Evolutionary conservation across 30 jellyfish, hydroid and myxozoan genomes (phyloP).

Genomic region (Pelagia noctiluca): DNA sequence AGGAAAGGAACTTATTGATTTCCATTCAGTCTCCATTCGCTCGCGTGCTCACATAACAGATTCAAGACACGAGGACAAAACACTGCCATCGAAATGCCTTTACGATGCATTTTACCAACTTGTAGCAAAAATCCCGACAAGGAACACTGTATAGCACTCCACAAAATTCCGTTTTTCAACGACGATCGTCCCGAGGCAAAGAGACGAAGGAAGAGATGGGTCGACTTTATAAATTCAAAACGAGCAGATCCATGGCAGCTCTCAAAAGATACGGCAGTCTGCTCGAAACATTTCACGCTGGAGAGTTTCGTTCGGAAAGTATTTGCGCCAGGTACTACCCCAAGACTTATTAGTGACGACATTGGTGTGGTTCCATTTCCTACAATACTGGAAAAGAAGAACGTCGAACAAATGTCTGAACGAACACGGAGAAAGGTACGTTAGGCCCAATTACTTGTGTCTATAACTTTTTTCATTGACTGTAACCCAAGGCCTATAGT

Average conservation of each 20-base stretch:
- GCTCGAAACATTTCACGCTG: background rate
- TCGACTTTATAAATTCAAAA: background rate
- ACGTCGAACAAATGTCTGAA: too few relatives aligned
- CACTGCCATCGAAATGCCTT: slow-evolving; percentile 18
- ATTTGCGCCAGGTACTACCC: background rate
- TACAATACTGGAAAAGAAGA: too few relatives aligned
- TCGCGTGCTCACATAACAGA: background rate
- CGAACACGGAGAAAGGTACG: too few relatives aligned
- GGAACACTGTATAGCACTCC: slow-evolving; percentile 10
- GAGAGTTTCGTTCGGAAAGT: background rate
- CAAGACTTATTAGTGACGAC: background rate
- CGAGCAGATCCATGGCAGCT: too few relatives aligned
- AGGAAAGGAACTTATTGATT: background rate
- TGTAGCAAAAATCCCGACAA: slow-evolving; percentile 48
- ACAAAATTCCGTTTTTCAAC: too few relatives aligned
- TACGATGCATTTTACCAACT: slow-evolving; percentile 51
- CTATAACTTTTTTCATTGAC: background rate
- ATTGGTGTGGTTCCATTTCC: background rate
- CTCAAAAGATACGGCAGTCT: background rate
- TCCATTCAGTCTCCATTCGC: background rate
- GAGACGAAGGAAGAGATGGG: slow-evolving; percentile 44
- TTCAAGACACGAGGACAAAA: background rate
- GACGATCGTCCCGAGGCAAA: slow-evolving; percentile 55
- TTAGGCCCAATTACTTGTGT: background rate
- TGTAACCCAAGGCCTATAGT: background rate